Conservation (phyloP, 2,888 invertebrate genomes). For the Drosophila acutilabella region DNA sequence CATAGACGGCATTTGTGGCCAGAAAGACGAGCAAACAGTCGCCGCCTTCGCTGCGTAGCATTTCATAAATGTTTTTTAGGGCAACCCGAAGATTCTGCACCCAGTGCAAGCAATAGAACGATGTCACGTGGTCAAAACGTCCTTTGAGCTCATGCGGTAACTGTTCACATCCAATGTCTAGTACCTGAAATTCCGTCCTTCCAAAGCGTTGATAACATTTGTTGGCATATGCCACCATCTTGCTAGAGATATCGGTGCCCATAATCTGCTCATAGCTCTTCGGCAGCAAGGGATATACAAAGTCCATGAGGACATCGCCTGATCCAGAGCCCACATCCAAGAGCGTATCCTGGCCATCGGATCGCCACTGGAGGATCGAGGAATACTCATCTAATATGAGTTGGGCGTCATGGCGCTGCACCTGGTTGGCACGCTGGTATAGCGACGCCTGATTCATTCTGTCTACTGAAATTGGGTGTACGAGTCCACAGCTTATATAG, state of each 20-base stretch:
- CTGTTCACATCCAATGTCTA: constrained; percentile 87
- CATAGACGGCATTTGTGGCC: constrained; percentile 89
- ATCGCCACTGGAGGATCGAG: constrained; percentile 87
- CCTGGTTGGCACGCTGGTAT: constrained; percentile 89
- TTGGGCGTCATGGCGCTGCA: constrained; percentile 89
- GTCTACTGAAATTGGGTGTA: constrained; percentile 48
- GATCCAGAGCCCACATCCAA: constrained; percentile 92
- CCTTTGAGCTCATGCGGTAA: constrained; percentile 86
- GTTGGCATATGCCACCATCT: constrained; percentile 90
- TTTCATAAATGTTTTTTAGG: constrained; percentile 88
- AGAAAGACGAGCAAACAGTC: constrained; percentile 89
- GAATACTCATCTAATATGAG: constrained; percentile 89
- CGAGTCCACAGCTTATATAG: constrained; percentile 60
- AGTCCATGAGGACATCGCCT: constrained; percentile 89
- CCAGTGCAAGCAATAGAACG: constrained; percentile 93
- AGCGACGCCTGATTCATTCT: constrained; percentile 88
- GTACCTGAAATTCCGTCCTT: constrained; percentile 84
- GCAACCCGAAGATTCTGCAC: constrained; percentile 88
- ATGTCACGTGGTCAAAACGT: constrained; percentile 89
- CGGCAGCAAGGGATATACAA: constrained; percentile 88
- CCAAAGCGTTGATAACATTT: constrained; percentile 85
- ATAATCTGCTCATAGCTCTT: constrained; percentile 86
- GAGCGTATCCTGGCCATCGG: constrained; percentile 86
- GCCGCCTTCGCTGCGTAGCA: constrained; percentile 89
- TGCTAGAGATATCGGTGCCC: constrained; percentile 90